Percentiles rank a stretch among this genome's conserved stretches.
These are phyloP conservation scores for Mesembrinibis cayennensis DNA, from an alignment of 2,113 vertebrate genomes.

Conservation along the genomic window DNA sequence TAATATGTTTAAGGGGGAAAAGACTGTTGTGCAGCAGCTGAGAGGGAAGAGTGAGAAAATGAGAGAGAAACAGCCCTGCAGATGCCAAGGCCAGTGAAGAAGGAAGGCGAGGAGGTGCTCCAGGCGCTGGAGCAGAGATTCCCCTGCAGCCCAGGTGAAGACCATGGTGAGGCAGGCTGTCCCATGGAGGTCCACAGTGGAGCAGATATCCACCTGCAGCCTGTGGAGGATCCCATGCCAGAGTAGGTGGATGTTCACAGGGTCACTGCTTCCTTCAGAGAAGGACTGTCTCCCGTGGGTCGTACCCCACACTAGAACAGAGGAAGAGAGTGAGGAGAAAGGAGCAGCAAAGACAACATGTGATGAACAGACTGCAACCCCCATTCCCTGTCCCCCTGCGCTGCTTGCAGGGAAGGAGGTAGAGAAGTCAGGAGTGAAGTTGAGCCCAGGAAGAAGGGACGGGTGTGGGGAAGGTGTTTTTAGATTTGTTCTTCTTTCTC, in stretches of 20 bases:
- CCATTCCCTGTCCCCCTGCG: accelerated
- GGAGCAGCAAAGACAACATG: accelerated
- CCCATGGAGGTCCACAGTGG: accelerated
- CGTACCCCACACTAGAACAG: not conserved
- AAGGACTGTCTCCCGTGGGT: not conserved
- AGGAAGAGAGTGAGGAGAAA: not conserved
- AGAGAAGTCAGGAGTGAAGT: not conserved
- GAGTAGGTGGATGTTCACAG: not conserved
- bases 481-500: not conserved
- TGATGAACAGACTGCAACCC: too few species aligned
- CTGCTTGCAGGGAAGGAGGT: accelerated
- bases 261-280: not conserved
- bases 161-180: not conserved
- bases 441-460: not conserved
- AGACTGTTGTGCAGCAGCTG: not conserved
- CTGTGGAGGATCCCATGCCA: accelerated
- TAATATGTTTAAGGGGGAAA: not conserved
- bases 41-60: too few species aligned
- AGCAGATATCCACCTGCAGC: not conserved
- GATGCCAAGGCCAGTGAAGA: too few species aligned
- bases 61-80: not conserved
- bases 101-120: not conserved
- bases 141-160: not conserved
- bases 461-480: not conserved
- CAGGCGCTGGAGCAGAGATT: not conserved